Conservation (phyloP, 2,113 vertebrate genomes). For the Labeo catla region DNA sequence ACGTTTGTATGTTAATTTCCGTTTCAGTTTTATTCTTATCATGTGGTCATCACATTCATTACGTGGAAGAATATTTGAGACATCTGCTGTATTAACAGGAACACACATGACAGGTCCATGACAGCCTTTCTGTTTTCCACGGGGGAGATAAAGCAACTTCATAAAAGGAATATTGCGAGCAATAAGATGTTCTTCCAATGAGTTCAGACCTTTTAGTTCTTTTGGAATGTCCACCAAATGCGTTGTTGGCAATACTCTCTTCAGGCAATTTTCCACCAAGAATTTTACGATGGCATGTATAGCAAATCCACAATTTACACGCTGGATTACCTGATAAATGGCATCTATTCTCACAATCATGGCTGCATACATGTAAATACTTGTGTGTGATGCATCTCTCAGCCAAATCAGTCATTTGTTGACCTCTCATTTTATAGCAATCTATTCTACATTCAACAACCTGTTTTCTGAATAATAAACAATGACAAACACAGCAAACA, state of each 20-base stretch:
- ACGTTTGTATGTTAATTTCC: too few species aligned
- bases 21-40: too few species aligned
- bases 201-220: slow-evolving; percentile 39
- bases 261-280: slow-evolving; percentile 7
- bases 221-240: slow-evolving; percentile 33
- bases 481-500: slow-evolving; percentile 36
- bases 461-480: slow-evolving; percentile 36
- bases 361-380: slow-evolving; percentile 34
- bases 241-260: slow-evolving; percentile 32
- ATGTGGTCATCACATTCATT: slow-evolving; percentile 20
- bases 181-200: slow-evolving; percentile 46
- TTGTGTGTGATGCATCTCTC: slow-evolving; percentile 17
- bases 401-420: slow-evolving; percentile 14
- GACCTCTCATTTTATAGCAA: slow-evolving; percentile 3
- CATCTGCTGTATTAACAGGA: background rate
- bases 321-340: background rate
- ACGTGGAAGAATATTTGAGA: slow-evolving; percentile 23
- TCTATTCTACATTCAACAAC: slow-evolving; percentile 26
- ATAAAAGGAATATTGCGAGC: slow-evolving; percentile 44
- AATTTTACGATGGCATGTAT: slow-evolving; percentile 39
- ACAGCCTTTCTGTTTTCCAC: slow-evolving; percentile 22
- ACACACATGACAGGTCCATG: slow-evolving; percentile 37
- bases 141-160: slow-evolving; percentile 35
- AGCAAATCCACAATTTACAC: slow-evolving; percentile 42
- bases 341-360: background rate